These are phyloP conservation scores for Thereuonema tuberculata DNA, from an alignment of 1,140 invertebrate species.

Conservation along the genomic window DNA sequence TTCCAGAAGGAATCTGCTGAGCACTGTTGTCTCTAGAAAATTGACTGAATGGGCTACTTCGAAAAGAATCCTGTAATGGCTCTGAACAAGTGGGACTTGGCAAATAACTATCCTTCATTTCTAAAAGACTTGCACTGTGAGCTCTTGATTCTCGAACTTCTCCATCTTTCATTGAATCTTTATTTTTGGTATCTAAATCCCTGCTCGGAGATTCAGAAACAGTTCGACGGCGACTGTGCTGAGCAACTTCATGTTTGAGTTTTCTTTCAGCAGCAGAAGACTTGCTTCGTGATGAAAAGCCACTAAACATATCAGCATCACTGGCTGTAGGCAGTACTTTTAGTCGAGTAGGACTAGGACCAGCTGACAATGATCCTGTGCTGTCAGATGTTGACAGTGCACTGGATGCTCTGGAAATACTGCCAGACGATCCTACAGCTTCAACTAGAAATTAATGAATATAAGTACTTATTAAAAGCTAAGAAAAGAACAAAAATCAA, in stretches of 20 bases:
- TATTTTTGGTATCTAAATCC: background rate
- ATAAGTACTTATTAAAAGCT: background rate
- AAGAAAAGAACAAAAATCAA: too few relatives aligned
- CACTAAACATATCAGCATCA: background rate
- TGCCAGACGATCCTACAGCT: background rate
- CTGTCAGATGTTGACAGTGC: conserved; percentile 1
- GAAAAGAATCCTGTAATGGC: background rate
- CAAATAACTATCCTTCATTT: too few relatives aligned
- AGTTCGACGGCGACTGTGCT: background rate
- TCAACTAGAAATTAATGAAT: background rate
- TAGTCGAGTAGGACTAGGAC: background rate
- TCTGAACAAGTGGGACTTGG: background rate
- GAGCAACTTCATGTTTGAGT: background rate
- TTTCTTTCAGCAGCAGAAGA: background rate
- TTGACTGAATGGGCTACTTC: background rate
- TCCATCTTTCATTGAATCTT: background rate
- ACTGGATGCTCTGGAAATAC: conserved; percentile 4
- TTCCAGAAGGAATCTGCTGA: background rate
- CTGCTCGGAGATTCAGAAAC: background rate
- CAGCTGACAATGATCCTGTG: background rate
- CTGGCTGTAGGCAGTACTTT: background rate
- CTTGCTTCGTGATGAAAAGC: background rate
- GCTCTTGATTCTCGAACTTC: too few relatives aligned
- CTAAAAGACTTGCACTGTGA: background rate
- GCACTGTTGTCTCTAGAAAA: background rate